Evolutionary conservation across 2,113 vertebrate genomes (phyloP).

Genomic region (Oceanodroma tethys): DNA sequence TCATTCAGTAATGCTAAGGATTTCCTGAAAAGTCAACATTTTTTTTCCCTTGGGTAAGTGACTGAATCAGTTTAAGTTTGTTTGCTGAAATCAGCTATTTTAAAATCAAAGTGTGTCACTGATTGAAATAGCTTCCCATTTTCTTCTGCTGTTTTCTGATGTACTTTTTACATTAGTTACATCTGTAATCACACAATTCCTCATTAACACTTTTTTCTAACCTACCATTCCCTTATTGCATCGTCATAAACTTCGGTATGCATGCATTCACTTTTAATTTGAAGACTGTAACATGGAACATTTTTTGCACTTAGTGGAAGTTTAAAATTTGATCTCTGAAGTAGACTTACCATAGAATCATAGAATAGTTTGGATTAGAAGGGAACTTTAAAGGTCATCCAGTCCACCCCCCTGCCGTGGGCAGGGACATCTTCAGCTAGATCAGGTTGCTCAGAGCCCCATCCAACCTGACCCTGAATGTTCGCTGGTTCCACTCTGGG

Average conservation of each 20-base stretch:
- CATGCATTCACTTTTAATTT: background rate
- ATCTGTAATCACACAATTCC: background rate
- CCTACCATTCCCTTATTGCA: background rate
- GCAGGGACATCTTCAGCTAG: too few species aligned
- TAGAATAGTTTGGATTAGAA: too few species aligned
- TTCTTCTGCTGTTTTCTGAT: background rate
- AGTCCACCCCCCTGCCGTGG: too few species aligned
- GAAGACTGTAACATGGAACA: background rate
- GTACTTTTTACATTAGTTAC: background rate
- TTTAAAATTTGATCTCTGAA: background rate
- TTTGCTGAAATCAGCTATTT: background rate
- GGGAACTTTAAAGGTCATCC: too few species aligned
- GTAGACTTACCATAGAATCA: background rate
- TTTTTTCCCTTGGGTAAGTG: background rate
- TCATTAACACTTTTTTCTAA: background rate
- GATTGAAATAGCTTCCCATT: background rate
- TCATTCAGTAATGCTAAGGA: background rate
- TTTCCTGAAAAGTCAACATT: background rate
- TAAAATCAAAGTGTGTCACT: background rate
- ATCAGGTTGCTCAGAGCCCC: too few species aligned
- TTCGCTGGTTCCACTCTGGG: background rate
- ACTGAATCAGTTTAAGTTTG: background rate
- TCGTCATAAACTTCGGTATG: background rate
- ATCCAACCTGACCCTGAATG: too few species aligned
- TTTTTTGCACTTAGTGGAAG: background rate